These are phyloP conservation scores for Budorcas taxicolor DNA, from an alignment of 2,113 vertebrate genomes.

Conservation along the genomic window DNA sequence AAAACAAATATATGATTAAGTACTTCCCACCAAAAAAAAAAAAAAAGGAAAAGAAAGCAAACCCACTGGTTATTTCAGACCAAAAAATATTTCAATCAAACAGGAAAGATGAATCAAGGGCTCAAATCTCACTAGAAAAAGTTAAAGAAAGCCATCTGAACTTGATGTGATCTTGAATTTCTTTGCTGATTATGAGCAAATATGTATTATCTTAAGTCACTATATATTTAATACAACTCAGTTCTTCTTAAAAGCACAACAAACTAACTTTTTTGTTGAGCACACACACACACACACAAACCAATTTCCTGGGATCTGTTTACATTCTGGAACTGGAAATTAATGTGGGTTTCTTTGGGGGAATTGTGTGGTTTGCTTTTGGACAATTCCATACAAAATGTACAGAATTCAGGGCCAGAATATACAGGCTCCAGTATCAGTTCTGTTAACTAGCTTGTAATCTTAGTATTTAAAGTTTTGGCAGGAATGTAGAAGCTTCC, in stretches of 20 bases:
- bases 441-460: background rate
- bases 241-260: slow-evolving; percentile 24
- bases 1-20: slow-evolving; percentile 12
- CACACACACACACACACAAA: background rate
- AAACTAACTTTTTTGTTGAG: background rate
- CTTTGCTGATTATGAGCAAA: background rate
- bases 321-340: slow-evolving; percentile 4
- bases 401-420: background rate
- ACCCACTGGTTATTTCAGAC: background rate
- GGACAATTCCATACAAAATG: slow-evolving; percentile 6
- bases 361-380: background rate
- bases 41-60: background rate
- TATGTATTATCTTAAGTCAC: background rate
- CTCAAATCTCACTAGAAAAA: background rate
- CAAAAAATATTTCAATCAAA: background rate
- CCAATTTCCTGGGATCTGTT: background rate
- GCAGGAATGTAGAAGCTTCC: background rate
- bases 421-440: background rate
- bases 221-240: background rate
- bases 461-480: background rate
- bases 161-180: background rate
- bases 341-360: background rate
- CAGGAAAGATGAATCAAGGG: background rate
- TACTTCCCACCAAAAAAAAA: background rate
- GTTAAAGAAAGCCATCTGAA: background rate